phyloP scores from a whole-genome alignment of 1,140 invertebrate genomes.

The Bactericera cockerelli region DNA sequence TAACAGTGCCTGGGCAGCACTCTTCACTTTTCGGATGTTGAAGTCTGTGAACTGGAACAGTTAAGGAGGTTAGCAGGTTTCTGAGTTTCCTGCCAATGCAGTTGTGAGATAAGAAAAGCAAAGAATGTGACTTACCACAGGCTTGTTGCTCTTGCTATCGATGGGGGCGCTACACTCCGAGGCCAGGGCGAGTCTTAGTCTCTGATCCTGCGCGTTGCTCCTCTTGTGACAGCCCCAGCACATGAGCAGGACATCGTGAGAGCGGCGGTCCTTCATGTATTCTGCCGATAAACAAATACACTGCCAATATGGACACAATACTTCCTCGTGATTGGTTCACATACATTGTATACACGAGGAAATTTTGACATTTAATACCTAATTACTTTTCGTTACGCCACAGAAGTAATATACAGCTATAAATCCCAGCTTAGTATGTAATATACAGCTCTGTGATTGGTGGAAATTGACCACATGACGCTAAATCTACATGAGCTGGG shows the following conservation, averaged over 20 bases:
- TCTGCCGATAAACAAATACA: slow-evolving; percentile 31
- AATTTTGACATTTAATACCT: slow-evolving; percentile 8
- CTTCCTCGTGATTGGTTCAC: too few relatives aligned
- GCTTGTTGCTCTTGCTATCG: slow-evolving; percentile 8
- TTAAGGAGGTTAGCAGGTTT: too few relatives aligned
- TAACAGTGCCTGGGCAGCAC: slow-evolving; percentile 47
- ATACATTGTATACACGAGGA: too few relatives aligned
- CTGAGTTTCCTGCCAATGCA: too few relatives aligned
- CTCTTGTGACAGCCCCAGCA: slow-evolving; percentile 56
- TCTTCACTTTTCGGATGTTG: slow-evolving; percentile 39
- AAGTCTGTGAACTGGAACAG: too few relatives aligned
- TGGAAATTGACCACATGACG: too few relatives aligned
- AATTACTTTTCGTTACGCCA: too few relatives aligned
- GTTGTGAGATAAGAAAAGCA: not conserved
- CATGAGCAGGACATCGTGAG: slow-evolving; percentile 63
- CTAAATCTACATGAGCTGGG: too few relatives aligned
- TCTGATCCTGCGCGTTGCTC: slow-evolving; percentile 50
- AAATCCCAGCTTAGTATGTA: too few relatives aligned
- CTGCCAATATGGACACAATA: slow-evolving; percentile 10
- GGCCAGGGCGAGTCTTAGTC: slow-evolving; percentile 41
- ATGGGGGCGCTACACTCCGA: slow-evolving; percentile 37
- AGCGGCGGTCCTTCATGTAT: slow-evolving; percentile 66
- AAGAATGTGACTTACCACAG: not conserved
- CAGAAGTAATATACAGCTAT: too few relatives aligned
- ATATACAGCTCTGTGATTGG: too few relatives aligned